Evolutionary conservation across 2,113 vertebrate genomes (phyloP), one percentile per base, ranked within the genome.

Genomic region (Craseonycteris thonglongyai): DNA sequence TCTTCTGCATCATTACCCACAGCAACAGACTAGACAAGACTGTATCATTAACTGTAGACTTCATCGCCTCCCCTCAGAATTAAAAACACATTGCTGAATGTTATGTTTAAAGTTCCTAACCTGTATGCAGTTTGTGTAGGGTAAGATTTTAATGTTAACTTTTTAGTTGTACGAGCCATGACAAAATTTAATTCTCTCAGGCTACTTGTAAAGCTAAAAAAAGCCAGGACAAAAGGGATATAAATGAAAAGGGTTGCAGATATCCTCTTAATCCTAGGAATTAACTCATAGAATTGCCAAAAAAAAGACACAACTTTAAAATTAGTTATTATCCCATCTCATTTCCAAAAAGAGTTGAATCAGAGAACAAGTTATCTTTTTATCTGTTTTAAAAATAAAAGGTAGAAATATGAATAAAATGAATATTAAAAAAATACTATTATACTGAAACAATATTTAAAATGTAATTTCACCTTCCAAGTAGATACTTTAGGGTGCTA

Each of bases 31-130:
- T 56, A 86, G 84, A 76, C 47, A 69, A 94, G 90, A 12, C 13
- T 56, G 54, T 91, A 80, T 90, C 90, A 51, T 51, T 91, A 35
- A 71, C 66, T 68, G 58, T 40, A 90, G 75, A 45, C 63, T 86
- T 84, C 49, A 24, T 2, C 79, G 54, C 15, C 63, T 58, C 9
- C 26, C 22, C 3, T 56, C 5, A 59, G 86, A 83, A 76, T 56
- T 61, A 54, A 91, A 96, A 93, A 75, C 76, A 88, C 59, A 76
- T 84, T 78, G 59, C 59, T 85, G 79, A 69, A 90, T 83, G 74
- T 92, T 83, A 51, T 92, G 68, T 80, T 51, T 92, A 51, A 92
- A 94, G 45, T 72, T 66, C 26, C 81, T 88, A 82, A 94, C 74
- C 58, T 96, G 5, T 22, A 2, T 63, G 49, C 56, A 95, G 26